phyloP scores from a whole-genome alignment of 2,888 invertebrate species.

The Hecatera dysodea region DNA sequence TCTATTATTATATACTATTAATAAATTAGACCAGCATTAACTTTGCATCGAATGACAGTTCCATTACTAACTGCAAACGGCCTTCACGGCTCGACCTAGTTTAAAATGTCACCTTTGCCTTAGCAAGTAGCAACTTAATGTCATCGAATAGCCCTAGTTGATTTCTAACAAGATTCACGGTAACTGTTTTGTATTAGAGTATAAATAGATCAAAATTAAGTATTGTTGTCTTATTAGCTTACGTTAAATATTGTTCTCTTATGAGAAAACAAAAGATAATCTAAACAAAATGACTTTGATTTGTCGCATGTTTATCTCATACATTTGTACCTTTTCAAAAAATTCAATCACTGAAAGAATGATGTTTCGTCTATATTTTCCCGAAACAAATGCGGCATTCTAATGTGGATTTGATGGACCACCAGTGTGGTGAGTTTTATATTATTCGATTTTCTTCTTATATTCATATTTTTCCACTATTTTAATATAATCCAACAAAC shows the following conservation, averaged over 20 bases:
- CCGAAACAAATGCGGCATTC: not conserved
- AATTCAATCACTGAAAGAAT: not conserved
- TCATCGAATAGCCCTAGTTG: constrained; percentile 13
- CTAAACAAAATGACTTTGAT: too few relatives aligned
- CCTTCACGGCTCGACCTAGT: constrained; percentile 52
- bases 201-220: not conserved
- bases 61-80: constrained; percentile 34
- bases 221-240: not conserved
- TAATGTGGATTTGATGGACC: not conserved
- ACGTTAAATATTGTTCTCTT: too few relatives aligned
- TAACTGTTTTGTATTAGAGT: not conserved
- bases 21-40: constrained; percentile 24
- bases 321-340: not conserved
- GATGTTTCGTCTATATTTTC: not conserved
- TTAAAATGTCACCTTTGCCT: constrained; percentile 47
- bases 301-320: not conserved
- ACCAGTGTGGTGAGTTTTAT: not conserved
- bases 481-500: not conserved
- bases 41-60: constrained; percentile 32
- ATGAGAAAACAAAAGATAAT: too few relatives aligned
- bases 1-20: constrained; percentile 4
- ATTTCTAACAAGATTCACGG: constrained; percentile 22
- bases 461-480: not conserved
- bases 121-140: constrained; percentile 25
- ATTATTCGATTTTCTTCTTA: not conserved